phyloP scores from a whole-genome alignment of 2,888 invertebrate species.

The Epinotia bilunana region DNA sequence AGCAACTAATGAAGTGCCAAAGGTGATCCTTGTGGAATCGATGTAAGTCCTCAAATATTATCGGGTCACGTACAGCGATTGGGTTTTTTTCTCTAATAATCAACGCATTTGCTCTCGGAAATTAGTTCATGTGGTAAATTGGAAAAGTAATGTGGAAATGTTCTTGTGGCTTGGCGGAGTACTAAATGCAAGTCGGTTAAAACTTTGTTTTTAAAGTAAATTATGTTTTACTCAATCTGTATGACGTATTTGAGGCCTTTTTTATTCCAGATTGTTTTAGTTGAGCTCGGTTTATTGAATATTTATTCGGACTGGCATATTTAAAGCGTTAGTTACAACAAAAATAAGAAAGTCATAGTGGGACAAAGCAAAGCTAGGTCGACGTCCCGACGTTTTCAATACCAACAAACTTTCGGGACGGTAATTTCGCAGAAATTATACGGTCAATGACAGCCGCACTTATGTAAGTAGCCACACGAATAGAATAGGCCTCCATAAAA shows the following conservation, averaged over 20 bases:
- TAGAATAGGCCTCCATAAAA: slow-evolving; percentile 38
- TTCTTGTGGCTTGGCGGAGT: no score
- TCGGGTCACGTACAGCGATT: no score
- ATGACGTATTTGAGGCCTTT: not conserved
- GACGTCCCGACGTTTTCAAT: slow-evolving; percentile 62
- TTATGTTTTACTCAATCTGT: no score
- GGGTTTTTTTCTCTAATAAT: no score
- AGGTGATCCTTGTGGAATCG: no score
- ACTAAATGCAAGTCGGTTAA: no score
- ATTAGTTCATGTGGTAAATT: no score
- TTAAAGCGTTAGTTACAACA: not conserved
- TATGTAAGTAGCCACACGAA: slow-evolving; percentile 54
- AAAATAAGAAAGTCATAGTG: slow-evolving; percentile 12
- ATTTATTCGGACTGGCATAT: not conserved
- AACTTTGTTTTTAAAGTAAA: no score
- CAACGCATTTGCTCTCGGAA: no score
- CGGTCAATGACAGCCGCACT: slow-evolving; percentile 63
- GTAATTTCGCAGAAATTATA: slow-evolving; percentile 71
- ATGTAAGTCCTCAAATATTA: no score
- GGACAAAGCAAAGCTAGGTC: slow-evolving; percentile 47
- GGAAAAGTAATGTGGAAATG: no score
- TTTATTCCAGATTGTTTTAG: not conserved
- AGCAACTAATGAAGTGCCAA: no score
- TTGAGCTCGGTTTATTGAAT: not conserved
- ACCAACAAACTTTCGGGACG: slow-evolving; percentile 67